Evolutionary conservation across 2,797 vertebrate genomes (phyloP), one percentile per base, ranked within the genome.

Genomic region (Chrosomus eos): DNA sequence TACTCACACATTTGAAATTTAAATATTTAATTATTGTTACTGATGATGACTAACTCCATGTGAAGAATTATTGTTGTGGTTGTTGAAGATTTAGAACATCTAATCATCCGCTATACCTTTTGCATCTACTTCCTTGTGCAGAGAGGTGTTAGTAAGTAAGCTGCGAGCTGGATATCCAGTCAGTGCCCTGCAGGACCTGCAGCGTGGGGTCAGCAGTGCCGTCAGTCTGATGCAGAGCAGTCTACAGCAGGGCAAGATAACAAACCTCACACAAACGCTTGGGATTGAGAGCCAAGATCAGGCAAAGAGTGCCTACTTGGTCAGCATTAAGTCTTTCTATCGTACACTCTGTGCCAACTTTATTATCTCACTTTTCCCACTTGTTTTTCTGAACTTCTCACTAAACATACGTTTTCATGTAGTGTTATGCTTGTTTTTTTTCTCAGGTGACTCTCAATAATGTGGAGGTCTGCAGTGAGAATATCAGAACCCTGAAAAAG

Each of bases 151-250:
- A 81, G 97, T 95, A 91, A 97, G 96, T 90, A 99, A 97, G 92
- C 92, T 99, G 86, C 94, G 96, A 60, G 95, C 97, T 93, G 98
- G 98, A 67, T 99, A 98, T 91, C 98, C 98, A 0, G 97, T 97
- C 58, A 99, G 98, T 0, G 96, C 98, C 0, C 95, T 99, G 62
- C 98, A 99, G 91, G 98, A 99, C 92, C 96, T 99, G 92, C 98
- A 99, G 93, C 96, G 98, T 0, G 98, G 98, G 0, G 97, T 99
- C 82, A 99, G 97, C 90, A 99, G 97, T 13, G 98, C 98, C 0
- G 98, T 99, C 90, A 99, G 94, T 90, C 94, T 99, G 92, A 97
- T 99, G 98, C 98, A 99, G 87, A 99, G 96, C 97, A 99, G 98
- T 91, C 93, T 99, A 33, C 98, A 99, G 92, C 98, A 99, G 91